Conservation (phyloP, 2,888 invertebrate species). For the Clivina fossor region DNA sequence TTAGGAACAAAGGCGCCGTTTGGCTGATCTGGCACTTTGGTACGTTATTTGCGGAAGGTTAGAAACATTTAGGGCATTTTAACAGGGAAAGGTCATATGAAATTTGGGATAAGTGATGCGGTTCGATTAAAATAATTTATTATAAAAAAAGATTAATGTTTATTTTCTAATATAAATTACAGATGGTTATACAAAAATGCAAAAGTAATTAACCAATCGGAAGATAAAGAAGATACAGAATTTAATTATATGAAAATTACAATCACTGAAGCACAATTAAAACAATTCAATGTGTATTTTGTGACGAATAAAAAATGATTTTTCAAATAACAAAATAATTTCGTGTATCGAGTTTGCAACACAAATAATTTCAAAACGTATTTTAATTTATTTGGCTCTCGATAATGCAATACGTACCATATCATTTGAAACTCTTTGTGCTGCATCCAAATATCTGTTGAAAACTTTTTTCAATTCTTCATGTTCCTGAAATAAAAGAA, state of each 20-base stretch:
- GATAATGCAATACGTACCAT: constrained; percentile 53
- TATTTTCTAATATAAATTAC: constrained; percentile 40
- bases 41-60: too few relatives aligned
- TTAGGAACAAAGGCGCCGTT: too few relatives aligned
- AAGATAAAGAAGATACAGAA: constrained; percentile 58
- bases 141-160: constrained; percentile 24
- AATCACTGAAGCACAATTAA: constrained; percentile 58
- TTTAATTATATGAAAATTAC: constrained; percentile 60
- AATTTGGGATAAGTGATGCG: too few relatives aligned
- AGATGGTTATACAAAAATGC: constrained; percentile 68
- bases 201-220: constrained; percentile 57
- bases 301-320: constrained; percentile 12
- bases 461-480: constrained; percentile 63
- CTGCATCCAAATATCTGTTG: constrained; percentile 65
- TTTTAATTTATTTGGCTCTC: not conserved
- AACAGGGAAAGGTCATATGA: too few relatives aligned
- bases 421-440: constrained; percentile 67
- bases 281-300: constrained; percentile 53
- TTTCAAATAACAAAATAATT: too few relatives aligned
- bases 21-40: too few relatives aligned
- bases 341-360: too few relatives aligned
- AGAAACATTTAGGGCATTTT: too few relatives aligned
- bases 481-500: constrained; percentile 63
- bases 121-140: too few relatives aligned
- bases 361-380: not conserved